Conservation (phyloP, 2,113 vertebrate species). For the Sinocyclocheilus grahami region DNA sequence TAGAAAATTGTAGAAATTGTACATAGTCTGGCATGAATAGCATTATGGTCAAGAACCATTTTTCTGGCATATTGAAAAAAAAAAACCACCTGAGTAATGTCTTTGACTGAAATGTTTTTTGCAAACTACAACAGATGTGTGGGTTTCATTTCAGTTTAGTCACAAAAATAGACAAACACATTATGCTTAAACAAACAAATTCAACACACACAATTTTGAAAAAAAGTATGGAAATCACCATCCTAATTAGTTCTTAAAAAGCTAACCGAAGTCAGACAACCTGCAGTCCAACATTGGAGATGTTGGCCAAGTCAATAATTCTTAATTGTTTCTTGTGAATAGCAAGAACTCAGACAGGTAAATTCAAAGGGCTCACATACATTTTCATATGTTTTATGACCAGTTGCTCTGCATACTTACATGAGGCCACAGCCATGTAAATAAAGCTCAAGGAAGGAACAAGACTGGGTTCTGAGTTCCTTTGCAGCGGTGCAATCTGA, state of each 20-base stretch:
- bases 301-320: neutral
- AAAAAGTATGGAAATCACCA: neutral
- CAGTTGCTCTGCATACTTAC: neutral
- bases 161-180: neutral
- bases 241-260: neutral
- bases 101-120: neutral
- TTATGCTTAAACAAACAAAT: neutral
- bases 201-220: neutral
- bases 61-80: neutral
- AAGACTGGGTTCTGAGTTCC: slow-evolving; percentile 45
- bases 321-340: no score
- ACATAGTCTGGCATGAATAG: neutral
- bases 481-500: slow-evolving; percentile 51
- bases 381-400: neutral
- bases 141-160: neutral
- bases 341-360: neutral
- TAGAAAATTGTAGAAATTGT: neutral
- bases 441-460: slow-evolving; percentile 51
- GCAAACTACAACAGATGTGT: neutral
- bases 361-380: neutral
- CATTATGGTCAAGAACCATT: neutral
- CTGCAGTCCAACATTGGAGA: neutral
- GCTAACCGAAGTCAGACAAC: neutral
- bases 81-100: neutral
- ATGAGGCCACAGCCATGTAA: slow-evolving; percentile 40